Conservation (phyloP, 2,888 invertebrate genomes). For the Tyria jacobaeae region DNA sequence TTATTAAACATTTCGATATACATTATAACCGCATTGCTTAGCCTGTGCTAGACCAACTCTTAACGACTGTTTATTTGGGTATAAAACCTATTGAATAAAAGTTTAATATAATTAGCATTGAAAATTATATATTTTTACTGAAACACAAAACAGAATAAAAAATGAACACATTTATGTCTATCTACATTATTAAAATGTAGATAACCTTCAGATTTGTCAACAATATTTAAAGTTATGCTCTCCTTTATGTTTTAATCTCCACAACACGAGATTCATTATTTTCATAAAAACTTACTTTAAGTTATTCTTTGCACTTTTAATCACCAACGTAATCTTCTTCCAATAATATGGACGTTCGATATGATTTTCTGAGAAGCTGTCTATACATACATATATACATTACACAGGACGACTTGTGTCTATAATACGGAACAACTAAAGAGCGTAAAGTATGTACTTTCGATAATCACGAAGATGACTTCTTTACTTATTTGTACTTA, state of each 20-base stretch:
- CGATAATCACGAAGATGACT: conserved; percentile 39
- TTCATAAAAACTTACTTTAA: conserved; percentile 66
- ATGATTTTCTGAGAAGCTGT: conserved; percentile 64
- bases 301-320: conserved; percentile 60
- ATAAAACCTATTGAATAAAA: background rate
- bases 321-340: conserved; percentile 58
- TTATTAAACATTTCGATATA: no score
- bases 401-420: conserved; percentile 45
- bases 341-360: conserved; percentile 67
- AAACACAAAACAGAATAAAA: background rate
- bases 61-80: no score
- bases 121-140: background rate
- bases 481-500: conserved; percentile 38
- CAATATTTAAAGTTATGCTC: no score
- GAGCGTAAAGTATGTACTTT: conserved; percentile 32
- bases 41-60: no score
- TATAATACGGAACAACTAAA: conserved; percentile 40
- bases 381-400: conserved; percentile 41
- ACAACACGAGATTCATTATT: conserved; percentile 65
- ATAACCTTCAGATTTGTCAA: conserved; percentile 3
- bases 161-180: background rate
- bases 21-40: no score
- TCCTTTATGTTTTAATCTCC: conserved; percentile 70
- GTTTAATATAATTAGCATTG: background rate
- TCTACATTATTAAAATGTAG: background rate